Conservation (phyloP, 2,113 vertebrate genomes). For the Rattus rattus region DNA sequence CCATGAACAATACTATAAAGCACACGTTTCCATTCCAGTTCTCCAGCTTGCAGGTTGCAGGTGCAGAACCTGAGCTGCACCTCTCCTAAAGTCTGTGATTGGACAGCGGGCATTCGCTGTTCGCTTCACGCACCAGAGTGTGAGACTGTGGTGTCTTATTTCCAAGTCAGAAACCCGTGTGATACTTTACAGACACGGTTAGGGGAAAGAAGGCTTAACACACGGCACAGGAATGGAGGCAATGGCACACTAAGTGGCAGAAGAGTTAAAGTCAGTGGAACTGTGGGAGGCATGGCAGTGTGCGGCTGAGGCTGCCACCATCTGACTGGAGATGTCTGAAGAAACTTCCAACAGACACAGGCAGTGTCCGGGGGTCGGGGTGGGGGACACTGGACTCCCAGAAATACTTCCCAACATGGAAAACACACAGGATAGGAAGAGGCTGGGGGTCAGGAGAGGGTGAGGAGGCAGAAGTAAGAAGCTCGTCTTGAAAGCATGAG, state of each 20-base stretch:
- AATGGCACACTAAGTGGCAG: neutral
- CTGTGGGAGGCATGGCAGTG: neutral
- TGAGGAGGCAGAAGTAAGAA: neutral
- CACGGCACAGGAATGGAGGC: neutral
- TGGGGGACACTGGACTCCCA: neutral
- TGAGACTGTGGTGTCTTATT: neutral
- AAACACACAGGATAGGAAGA: neutral
- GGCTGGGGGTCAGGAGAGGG: neutral
- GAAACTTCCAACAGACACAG: rapidly evolving
- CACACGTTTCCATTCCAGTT: neutral
- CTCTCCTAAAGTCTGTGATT: neutral
- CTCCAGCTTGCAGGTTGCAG: neutral
- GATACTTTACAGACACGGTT: neutral
- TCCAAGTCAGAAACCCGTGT: neutral
- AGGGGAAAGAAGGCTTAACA: neutral
- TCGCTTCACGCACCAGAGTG: neutral
- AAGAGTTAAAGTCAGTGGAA: rapidly evolving
- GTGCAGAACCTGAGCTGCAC: neutral
- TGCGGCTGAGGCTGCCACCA: rapidly evolving
- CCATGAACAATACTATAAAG: neutral
- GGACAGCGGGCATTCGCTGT: neutral
- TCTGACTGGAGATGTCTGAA: neutral
- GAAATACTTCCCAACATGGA: neutral
- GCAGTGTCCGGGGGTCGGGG: neutral
- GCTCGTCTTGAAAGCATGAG: neutral